phyloP scores from a whole-genome alignment of 2,888 invertebrate genomes.

The Opisthograptis luteolata region DNA sequence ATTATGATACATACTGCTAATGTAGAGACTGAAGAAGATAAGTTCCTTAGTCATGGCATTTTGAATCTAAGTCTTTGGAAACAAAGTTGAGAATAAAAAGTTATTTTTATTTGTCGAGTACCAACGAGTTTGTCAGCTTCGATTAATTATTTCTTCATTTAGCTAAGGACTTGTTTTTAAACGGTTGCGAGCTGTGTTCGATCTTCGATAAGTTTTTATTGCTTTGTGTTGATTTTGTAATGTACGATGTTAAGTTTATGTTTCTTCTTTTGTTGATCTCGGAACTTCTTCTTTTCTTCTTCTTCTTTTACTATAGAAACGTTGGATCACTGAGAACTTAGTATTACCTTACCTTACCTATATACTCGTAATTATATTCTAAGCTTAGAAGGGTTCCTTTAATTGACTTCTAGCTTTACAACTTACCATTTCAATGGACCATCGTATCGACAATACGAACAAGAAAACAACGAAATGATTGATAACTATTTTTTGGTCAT shows the following conservation, averaged over 20 bases:
- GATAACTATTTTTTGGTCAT: no score
- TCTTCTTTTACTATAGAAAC: no score
- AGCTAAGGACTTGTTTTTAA: constrained; percentile 16
- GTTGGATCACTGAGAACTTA: no score
- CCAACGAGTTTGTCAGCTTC: constrained; percentile 18
- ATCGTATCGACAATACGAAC: no score
- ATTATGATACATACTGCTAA: neutral
- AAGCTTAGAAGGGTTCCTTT: no score
- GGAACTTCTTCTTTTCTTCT: neutral
- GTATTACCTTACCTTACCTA: no score
- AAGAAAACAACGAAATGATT: no score
- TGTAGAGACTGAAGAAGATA: neutral
- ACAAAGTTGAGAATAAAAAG: neutral
- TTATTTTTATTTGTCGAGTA: neutral
- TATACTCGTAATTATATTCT: no score
- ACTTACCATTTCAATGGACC: no score
- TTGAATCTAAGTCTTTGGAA: neutral
- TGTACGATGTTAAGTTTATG: neutral
- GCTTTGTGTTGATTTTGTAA: constrained; percentile 12
- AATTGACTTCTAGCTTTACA: no score
- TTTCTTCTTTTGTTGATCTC: no score
- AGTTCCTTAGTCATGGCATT: neutral
- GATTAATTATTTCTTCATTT: constrained; percentile 26
- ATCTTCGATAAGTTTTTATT: constrained; percentile 19
- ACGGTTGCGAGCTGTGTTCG: constrained; percentile 8